Percentiles rank a stretch among this genome's conserved stretches.
Evolutionary conservation across 2,113 vertebrate genomes (phyloP).

Genomic region (Cavia aperea): DNA sequence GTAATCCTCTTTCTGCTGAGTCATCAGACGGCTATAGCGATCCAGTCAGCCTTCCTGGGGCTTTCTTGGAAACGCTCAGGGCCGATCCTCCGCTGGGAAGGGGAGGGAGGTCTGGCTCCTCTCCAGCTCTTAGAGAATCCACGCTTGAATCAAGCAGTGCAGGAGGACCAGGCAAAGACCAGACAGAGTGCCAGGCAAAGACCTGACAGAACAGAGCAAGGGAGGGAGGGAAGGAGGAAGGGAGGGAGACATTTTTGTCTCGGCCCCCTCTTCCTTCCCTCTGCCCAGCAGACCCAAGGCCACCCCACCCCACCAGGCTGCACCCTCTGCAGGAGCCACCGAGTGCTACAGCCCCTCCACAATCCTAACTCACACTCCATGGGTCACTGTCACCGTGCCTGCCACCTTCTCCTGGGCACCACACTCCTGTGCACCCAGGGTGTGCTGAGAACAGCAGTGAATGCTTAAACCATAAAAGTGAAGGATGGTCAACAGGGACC

Average conservation of each 20-base stretch:
- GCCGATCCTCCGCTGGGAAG: neutral
- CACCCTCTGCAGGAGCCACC: no score
- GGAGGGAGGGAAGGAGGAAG: rapidly evolving
- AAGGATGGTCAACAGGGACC: rapidly evolving
- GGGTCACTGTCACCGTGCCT: neutral
- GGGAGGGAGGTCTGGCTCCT: neutral
- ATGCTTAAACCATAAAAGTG: rapidly evolving
- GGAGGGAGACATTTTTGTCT: neutral
- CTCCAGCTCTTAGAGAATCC: neutral
- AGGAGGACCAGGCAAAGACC: neutral
- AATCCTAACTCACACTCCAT: neutral
- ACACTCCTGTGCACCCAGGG: rapidly evolving
- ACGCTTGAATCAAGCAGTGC: neutral
- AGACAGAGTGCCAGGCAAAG: neutral
- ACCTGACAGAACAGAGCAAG: neutral
- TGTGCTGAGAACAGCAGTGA: neutral
- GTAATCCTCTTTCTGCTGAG: neutral
- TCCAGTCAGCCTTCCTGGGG: neutral
- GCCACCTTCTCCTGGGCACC: neutral
- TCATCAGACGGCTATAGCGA: neutral
- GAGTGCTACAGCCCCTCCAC: no score
- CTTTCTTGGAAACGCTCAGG: neutral
- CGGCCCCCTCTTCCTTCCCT: neutral
- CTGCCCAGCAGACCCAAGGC: neutral
- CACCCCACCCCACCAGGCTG: no score